Percentiles rank a stretch among this genome's conserved stretches.
These are phyloP conservation scores for Ceratitis capitata DNA, from an alignment of 1,140 invertebrate genomes.

Conservation along the genomic window DNA sequence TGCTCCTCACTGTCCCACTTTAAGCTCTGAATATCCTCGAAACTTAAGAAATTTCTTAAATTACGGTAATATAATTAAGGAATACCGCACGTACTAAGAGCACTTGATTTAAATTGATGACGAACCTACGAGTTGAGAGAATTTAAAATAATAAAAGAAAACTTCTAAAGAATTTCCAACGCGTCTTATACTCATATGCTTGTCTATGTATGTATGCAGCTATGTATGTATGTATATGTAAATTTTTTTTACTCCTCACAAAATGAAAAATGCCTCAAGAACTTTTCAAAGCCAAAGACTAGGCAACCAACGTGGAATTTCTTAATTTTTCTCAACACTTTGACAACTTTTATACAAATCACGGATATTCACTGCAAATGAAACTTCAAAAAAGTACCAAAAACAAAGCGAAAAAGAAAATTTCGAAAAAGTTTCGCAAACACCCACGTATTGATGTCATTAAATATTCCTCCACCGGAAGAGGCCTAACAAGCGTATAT, in stretches of 20 bases:
- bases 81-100: too few relatives aligned
- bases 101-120: not conserved
- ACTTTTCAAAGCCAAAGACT: conserved; percentile 21
- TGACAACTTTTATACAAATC: conserved; percentile 3
- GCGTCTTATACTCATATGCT: not conserved
- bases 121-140: not conserved
- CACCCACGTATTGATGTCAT: conserved; percentile 17
- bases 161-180: not conserved
- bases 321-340: not conserved
- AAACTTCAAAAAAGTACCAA: not conserved
- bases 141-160: not conserved
- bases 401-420: too few relatives aligned
- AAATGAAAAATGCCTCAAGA: not conserved
- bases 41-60: too few relatives aligned
- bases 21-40: too few relatives aligned
- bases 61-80: too few relatives aligned
- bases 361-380: not conserved
- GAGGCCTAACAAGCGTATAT: not conserved
- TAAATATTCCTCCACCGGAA: conserved; percentile 33
- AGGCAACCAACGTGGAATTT: not conserved
- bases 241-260: not conserved
- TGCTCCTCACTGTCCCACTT: too few relatives aligned
- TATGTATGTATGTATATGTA: too few relatives aligned
- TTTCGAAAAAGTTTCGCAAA: conserved; percentile 30
- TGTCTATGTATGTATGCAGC: too few relatives aligned